phyloP scores from a whole-genome alignment of 2,797 vertebrate species.

The Rhinogobio ventralis region DNA sequence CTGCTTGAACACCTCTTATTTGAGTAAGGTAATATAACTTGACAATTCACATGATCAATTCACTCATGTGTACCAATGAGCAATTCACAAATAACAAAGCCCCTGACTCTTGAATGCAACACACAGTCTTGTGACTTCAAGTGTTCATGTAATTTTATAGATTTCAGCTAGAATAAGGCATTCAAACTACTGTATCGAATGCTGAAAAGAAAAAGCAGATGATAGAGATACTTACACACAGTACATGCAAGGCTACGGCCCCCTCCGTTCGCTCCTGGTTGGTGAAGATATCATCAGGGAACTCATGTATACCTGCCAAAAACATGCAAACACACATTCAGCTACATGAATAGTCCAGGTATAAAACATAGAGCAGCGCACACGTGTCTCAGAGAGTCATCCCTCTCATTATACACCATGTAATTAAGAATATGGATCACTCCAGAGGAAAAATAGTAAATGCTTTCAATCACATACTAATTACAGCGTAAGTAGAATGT shows the following conservation, averaged over 20 bases:
- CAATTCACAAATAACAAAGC: neutral
- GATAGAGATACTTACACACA: slow-evolving; percentile 87
- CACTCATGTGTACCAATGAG: neutral
- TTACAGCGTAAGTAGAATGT: neutral
- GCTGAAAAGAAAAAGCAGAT: slow-evolving; percentile 11
- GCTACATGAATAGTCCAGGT: slow-evolving; percentile 9
- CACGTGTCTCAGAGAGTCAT: neutral
- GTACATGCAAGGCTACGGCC: slow-evolving; percentile 89
- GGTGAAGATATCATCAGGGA: slow-evolving; percentile 92
- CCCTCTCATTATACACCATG: neutral
- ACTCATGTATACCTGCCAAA: slow-evolving; percentile 90
- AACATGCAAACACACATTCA: slow-evolving; percentile 24
- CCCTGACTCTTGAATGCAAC: neutral
- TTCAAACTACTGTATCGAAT: neutral
- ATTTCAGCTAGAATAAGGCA: slow-evolving; percentile 5
- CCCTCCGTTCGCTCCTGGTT: slow-evolving; percentile 88
- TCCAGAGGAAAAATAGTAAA: neutral
- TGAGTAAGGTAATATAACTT: neutral
- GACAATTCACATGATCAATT: neutral
- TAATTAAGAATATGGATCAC: slow-evolving; percentile 24
- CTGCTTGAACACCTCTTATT: neutral
- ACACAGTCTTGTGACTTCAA: neutral
- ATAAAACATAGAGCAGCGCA: neutral
- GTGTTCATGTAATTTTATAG: neutral
- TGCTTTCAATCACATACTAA: slow-evolving; percentile 18